Evolutionary conservation across 2,797 vertebrate genomes (phyloP).

Genomic region (Botia almorhae): DNA sequence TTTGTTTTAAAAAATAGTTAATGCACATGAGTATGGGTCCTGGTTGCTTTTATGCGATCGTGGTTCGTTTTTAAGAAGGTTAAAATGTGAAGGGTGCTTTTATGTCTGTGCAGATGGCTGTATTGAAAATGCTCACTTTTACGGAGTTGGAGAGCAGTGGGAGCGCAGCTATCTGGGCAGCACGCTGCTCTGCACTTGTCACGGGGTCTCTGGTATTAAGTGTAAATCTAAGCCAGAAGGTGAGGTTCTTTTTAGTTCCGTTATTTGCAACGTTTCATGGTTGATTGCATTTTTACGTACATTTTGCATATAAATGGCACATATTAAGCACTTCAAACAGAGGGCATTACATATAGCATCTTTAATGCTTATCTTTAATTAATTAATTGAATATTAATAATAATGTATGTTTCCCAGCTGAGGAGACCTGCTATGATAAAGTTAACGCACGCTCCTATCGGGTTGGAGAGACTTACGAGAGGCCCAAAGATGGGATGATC

Average conservation of each 20-base stretch:
- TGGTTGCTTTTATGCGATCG: neutral
- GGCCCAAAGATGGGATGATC: constrained; percentile 96
- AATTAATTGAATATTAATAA: neutral
- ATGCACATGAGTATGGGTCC: neutral
- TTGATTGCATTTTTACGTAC: too few relatives aligned
- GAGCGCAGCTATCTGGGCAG: constrained; percentile 89
- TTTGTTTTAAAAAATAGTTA: too few relatives aligned
- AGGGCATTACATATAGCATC: neutral
- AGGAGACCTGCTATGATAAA: constrained; percentile 95
- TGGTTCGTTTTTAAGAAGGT: neutral
- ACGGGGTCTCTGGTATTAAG: constrained; percentile 90
- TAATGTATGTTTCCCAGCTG: constrained; percentile 69
- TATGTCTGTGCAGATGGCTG: constrained; percentile 81
- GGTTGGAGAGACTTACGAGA: constrained; percentile 96
- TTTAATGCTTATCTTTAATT: too few relatives aligned
- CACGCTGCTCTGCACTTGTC: constrained; percentile 92
- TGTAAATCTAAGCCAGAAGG: constrained; percentile 96
- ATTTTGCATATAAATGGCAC: neutral
- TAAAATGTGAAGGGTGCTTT: neutral
- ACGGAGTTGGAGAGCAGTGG: constrained; percentile 90
- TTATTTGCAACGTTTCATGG: too few relatives aligned
- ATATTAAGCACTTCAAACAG: neutral
- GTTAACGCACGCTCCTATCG: constrained; percentile 85
- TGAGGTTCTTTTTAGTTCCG: constrained; percentile 66
- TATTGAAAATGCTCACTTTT: constrained; percentile 84